Evolutionary conservation across 92 coral and sea anemone genomes (phyloP), one percentile per base, ranked within the genome.

Genomic region (Siderastrea radians): DNA sequence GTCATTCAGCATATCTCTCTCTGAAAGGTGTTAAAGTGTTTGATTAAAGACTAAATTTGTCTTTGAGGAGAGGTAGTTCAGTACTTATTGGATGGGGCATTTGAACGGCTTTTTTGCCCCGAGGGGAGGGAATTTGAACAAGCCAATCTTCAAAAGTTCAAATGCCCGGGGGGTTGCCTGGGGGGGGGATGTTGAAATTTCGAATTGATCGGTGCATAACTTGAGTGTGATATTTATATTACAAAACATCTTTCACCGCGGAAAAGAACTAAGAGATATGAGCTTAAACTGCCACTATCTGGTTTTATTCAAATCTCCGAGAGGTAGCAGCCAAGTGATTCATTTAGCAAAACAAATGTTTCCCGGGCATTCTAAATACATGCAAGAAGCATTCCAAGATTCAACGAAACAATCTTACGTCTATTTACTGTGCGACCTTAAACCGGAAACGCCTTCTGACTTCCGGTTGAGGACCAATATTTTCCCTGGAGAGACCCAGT

Each of bases 291-390:
- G 38, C 38, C 38, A 26, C 38, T 26, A 26, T 26, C 38, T 26
- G 59, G 26, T 77, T 55, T 13, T 86, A 69, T 67, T 87, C 75
- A 76, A 72, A 62, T 66, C 63, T 87, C 66, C 78, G 16, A 86
- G 95, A 14, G 94, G 88, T 83, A 83, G 88, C 58, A 87, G 92
- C 67, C 92, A 91, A 51, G 77, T 92, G 13, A 82, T 65, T 73
- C 77, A 75, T 11, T 65, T 89, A 43, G 82, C 82, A 38, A 83
- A 84, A 64, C 92, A 92, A 69, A 83, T 84, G 78, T 88, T 81
- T 52, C 81, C 72, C 16, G 81, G 88, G 7, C 72, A 77, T 64
- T 43, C 59, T 0, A 86, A 80, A 57, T 84, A 82, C 16, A 64
- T 68, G 45, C 86, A 89, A 64, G 93, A 89, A 78, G 74, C 89